Evolutionary conservation across 1,140 invertebrate genomes (phyloP), one percentile per base, ranked within the genome.

Genomic region (Chrysoperla carnea): DNA sequence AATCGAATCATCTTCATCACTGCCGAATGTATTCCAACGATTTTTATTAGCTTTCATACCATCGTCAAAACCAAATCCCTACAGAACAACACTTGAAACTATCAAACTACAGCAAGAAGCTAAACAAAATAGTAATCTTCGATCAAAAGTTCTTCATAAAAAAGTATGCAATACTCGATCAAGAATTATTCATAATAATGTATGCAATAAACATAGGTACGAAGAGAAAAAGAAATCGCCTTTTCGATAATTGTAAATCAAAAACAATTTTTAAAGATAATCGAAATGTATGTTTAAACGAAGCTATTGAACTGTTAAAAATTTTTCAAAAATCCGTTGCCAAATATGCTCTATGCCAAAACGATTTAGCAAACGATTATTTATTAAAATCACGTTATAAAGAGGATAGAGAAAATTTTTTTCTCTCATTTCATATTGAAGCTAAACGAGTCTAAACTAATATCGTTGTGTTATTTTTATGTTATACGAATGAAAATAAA

Each of bases 341-440:
- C 5, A 50, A 48, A n/a, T 69, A 66, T 42, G 52, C 53, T 42
- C 62, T 61, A 42, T 44, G 46, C 6, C 44, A 46, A 6, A 57
- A 68, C 46, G 58, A 61, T 15, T 49, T 63, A 11, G 62, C 66
- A 1, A 52, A 43, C 38, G 60, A 66, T 39, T 70, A 63, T 53
- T 48, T 70, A 12, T 44, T 70, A 8, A 70, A 69, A 48, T 57
- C 66, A 11, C 50, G 66, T 31, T 68, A 70, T 43, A 55, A 51
- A 35, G 66, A 69, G 42, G 64, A 69, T 35, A 48, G 52, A 33
- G 64, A 66, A 40, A 70, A 69, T 49, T 70, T 66, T 48, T 57
- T 55, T 35, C 52, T 56, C 43, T 69, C 66, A 8, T 48, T 65
- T 36, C 56, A 52, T 41, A 36, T 68, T 37, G 66, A 69, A 49